Conservation (phyloP, 2,113 vertebrate species). For the Gavialis gangeticus region DNA sequence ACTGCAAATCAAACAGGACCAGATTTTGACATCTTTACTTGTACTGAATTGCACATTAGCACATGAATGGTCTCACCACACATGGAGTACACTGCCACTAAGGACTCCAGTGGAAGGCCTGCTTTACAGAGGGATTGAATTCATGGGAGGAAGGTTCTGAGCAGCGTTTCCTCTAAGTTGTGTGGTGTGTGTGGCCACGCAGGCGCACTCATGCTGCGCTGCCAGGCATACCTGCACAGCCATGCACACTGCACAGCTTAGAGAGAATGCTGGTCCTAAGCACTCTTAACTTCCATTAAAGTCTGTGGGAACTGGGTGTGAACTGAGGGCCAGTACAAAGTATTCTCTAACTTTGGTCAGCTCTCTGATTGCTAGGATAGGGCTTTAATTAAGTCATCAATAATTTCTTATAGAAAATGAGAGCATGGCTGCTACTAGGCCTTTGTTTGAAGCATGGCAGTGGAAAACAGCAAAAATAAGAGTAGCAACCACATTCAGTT, state of each 20-base stretch:
- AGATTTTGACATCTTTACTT: background rate
- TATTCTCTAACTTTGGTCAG: background rate
- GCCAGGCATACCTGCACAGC: too few relatives aligned
- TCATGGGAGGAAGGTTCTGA: background rate
- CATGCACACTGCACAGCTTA: too few relatives aligned
- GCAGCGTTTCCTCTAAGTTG: too few relatives aligned
- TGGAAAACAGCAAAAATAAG: background rate
- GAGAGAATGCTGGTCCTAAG: too few relatives aligned
- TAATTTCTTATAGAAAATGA: background rate
- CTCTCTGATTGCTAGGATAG: background rate
- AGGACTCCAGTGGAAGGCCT: background rate
- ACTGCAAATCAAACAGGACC: background rate
- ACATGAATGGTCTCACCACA: background rate
- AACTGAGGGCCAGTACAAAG: background rate
- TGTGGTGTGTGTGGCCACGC: too few relatives aligned
- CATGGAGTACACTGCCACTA: background rate
- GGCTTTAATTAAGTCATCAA: background rate
- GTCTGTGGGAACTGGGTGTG: background rate
- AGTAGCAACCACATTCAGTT: background rate
- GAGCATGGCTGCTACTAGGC: background rate
- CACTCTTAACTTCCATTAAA: background rate
- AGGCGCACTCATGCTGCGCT: too few relatives aligned
- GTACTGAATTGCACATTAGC: background rate
- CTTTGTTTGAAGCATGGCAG: background rate
- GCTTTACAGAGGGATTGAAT: background rate